A percentile compares a stretch with the other conserved stretches of the same genome.
phyloP scores from a whole-genome alignment of 1,140 invertebrate species.

The Streblospio benedicti region DNA sequence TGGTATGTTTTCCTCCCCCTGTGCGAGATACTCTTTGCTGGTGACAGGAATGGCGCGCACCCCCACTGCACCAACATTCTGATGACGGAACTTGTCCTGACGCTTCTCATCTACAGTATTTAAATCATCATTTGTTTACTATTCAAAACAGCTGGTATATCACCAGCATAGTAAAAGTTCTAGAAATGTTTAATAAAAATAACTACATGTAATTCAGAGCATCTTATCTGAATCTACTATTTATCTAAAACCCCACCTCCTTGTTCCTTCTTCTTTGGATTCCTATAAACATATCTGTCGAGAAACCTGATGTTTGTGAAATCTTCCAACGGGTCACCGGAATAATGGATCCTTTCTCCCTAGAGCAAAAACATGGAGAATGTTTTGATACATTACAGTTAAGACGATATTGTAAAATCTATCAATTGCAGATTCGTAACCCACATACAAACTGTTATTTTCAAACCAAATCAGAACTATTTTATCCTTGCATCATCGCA shows the following conservation, averaged over 20 bases:
- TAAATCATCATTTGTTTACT: not conserved
- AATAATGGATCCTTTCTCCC: slow-evolving; percentile 61
- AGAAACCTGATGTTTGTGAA: slow-evolving; percentile 81
- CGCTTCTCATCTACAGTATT: not conserved
- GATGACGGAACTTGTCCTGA: not conserved
- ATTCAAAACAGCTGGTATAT: not conserved
- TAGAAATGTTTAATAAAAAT: not conserved
- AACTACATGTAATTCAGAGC: not conserved
- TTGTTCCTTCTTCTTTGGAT: slow-evolving; percentile 70
- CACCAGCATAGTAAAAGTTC: not conserved
- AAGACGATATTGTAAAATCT: too few species aligned
- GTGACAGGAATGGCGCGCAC: slow-evolving; percentile 58
- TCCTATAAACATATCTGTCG: slow-evolving; percentile 91
- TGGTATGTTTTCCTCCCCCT: slow-evolving; percentile 61
- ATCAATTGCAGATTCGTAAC: too few species aligned
- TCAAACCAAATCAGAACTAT: too few species aligned
- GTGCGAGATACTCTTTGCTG: slow-evolving; percentile 61
- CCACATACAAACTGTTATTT: too few species aligned
- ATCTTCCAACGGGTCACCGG: slow-evolving; percentile 85
- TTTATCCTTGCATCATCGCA: too few species aligned
- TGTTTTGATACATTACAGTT: too few species aligned
- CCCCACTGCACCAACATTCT: slow-evolving; percentile 27
- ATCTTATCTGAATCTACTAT: not conserved
- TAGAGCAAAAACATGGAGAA: slow-evolving; percentile 26
- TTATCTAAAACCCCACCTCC: slow-evolving; percentile 19